phyloP scores from a whole-genome alignment of 2,113 vertebrate species.

The Lagopus muta region DNA sequence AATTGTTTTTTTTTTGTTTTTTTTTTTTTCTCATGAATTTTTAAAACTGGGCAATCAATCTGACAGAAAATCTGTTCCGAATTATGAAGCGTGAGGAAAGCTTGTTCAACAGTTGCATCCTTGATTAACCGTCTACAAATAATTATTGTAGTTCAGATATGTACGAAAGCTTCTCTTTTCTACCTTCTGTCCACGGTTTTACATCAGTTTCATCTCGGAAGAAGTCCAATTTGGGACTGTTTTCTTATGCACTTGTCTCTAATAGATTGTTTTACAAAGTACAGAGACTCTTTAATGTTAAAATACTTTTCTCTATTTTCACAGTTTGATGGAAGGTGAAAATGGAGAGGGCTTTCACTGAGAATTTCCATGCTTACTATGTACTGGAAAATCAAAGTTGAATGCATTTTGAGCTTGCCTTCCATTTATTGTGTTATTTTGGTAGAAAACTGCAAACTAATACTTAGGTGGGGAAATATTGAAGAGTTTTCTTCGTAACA shows the following conservation, averaged over 20 bases:
- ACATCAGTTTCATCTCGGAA: not conserved
- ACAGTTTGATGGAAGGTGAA: not conserved
- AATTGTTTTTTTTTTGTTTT: not conserved
- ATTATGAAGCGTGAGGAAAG: constrained; percentile 60
- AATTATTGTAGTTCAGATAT: constrained; percentile 5
- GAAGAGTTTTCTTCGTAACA: not conserved
- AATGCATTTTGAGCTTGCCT: constrained; percentile 41
- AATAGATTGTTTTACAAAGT: not conserved
- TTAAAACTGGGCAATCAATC: constrained; percentile 42
- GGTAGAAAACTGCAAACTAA: not conserved
- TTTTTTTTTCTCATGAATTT: not conserved
- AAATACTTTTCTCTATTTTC: not conserved
- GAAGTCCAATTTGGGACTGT: not conserved
- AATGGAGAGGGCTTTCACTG: not conserved
- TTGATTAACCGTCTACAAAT: constrained; percentile 41
- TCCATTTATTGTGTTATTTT: not conserved
- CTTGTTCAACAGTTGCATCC: constrained; percentile 54
- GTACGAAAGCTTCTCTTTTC: not conserved
- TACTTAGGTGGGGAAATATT: not conserved
- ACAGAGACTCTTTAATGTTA: not conserved
- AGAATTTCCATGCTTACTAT: not conserved
- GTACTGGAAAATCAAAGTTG: not conserved
- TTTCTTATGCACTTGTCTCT: not conserved
- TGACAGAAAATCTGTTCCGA: constrained; percentile 63
- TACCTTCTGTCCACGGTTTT: constrained; percentile 14